Conservation (phyloP, 2,797 vertebrate genomes). For the Echiichthys vipera region DNA sequence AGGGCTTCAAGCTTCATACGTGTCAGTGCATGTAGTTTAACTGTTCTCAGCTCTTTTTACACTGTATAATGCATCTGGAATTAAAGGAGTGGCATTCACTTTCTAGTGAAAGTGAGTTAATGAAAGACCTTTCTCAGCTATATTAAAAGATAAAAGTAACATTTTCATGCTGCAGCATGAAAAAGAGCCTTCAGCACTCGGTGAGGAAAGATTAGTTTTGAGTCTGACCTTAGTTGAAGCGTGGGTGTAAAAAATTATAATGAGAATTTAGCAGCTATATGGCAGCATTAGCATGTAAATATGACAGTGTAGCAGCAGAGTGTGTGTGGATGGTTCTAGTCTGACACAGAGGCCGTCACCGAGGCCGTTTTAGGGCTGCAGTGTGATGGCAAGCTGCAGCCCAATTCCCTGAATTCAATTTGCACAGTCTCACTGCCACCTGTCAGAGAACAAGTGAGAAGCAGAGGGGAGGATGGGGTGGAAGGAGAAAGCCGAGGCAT, state of each 20-base stretch:
- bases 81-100: conserved; percentile 45
- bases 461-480: conserved; percentile 46
- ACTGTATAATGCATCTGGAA: conserved; percentile 39
- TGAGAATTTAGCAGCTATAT: conserved; percentile 38
- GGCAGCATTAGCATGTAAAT: conserved; percentile 51
- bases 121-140: conserved; percentile 26
- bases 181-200: conserved; percentile 22
- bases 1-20: conserved; percentile 36
- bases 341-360: conserved; percentile 35
- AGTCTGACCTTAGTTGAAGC: conserved; percentile 39
- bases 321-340: conserved; percentile 30
- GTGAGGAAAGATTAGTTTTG: background rate
- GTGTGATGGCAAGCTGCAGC: conserved; percentile 46
- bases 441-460: conserved; percentile 63
- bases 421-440: conserved; percentile 63
- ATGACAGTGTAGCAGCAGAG: conserved; percentile 24
- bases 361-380: conserved; percentile 36
- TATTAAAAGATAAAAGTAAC: background rate
- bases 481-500: conserved; percentile 61
- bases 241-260: conserved; percentile 40
- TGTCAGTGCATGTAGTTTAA: conserved; percentile 55
- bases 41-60: conserved; percentile 26
- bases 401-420: conserved; percentile 72
- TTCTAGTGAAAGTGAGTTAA: conserved; percentile 37
- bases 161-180: conserved; percentile 14